Conservation (phyloP, 2,888 invertebrate genomes). For the Volucella zonaria region DNA sequence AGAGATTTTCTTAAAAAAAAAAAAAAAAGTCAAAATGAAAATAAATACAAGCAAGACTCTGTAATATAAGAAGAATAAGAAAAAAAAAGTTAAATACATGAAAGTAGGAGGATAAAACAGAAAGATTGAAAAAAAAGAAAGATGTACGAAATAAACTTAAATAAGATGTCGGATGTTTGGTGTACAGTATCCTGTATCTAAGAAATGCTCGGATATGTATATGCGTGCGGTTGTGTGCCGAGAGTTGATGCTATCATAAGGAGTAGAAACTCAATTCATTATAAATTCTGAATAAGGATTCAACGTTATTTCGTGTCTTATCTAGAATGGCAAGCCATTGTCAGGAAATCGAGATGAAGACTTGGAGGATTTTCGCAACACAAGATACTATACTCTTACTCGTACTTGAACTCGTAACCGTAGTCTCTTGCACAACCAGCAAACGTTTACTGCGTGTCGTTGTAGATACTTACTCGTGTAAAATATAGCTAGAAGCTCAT, state of each 20-base stretch:
- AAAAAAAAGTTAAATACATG: constrained; percentile 19
- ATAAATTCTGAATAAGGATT: constrained; percentile 71
- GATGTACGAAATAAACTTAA: constrained; percentile 19
- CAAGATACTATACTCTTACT: constrained; percentile 32
- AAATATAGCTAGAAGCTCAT: too few species aligned
- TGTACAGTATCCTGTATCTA: neutral
- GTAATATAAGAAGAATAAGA: constrained; percentile 46
- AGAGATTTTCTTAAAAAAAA: neutral
- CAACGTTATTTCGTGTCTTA: constrained; percentile 73
- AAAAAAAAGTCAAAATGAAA: constrained; percentile 1
- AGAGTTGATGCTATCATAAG: constrained; percentile 51
- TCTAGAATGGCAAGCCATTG: constrained; percentile 73
- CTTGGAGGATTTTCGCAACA: constrained; percentile 54
- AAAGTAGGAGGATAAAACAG: neutral
- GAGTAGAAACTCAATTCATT: constrained; percentile 71
- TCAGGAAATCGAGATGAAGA: constrained; percentile 67
- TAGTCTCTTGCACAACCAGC: too few species aligned
- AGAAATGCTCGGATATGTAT: neutral
- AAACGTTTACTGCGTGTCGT: too few species aligned
- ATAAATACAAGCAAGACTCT: neutral
- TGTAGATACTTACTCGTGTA: too few species aligned
- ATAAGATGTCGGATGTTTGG: constrained; percentile 52
- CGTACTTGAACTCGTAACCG: constrained; percentile 11
- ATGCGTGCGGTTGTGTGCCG: constrained; percentile 38
- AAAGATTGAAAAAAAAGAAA: neutral